A percentile compares a stretch with the other conserved stretches of the same genome.
Evolutionary conservation across 2,888 invertebrate species (phyloP).

Genomic region (Cyclophora punctaria): DNA sequence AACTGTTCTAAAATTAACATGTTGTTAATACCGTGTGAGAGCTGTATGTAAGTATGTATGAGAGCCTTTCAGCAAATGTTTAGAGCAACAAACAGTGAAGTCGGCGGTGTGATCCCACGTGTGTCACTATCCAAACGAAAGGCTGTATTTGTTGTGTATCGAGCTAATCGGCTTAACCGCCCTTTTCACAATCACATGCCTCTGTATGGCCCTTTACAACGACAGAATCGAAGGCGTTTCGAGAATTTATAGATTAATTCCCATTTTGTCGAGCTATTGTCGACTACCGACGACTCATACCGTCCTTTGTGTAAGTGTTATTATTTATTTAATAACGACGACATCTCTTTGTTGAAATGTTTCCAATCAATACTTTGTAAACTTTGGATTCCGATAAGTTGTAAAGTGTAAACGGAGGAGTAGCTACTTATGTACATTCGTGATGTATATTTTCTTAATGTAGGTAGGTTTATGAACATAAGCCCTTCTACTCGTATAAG

Average conservation of each 20-base stretch:
- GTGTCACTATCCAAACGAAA: slow-evolving; percentile 39
- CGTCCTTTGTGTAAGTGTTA: slow-evolving; percentile 50
- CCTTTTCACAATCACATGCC: slow-evolving; percentile 41
- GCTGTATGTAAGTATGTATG: no score
- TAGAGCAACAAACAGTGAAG: slow-evolving; percentile 40
- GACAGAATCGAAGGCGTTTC: slow-evolving; percentile 61
- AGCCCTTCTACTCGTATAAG: no score
- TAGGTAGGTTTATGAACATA: no score
- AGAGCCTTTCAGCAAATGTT: not conserved
- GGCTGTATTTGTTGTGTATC: slow-evolving; percentile 62
- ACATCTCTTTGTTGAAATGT: slow-evolving; percentile 51
- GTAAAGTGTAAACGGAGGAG: slow-evolving; percentile 6
- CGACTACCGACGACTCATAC: slow-evolving; percentile 48
- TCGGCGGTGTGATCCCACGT: slow-evolving; percentile 32
- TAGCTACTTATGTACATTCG: not conserved
- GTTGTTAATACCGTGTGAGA: no score
- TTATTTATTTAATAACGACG: slow-evolving; percentile 71
- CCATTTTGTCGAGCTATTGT: slow-evolving; percentile 69
- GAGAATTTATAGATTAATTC: slow-evolving; percentile 70
- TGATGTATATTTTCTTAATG: not conserved
- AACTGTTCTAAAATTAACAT: no score
- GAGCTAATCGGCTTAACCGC: slow-evolving; percentile 67
- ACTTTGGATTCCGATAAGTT: slow-evolving; percentile 28
- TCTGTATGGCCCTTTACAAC: slow-evolving; percentile 45
- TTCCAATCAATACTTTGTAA: slow-evolving; percentile 46